These are phyloP conservation scores for Numenius phaeopus DNA, from an alignment of 2,797 vertebrate genomes.

Conservation along the genomic window DNA sequence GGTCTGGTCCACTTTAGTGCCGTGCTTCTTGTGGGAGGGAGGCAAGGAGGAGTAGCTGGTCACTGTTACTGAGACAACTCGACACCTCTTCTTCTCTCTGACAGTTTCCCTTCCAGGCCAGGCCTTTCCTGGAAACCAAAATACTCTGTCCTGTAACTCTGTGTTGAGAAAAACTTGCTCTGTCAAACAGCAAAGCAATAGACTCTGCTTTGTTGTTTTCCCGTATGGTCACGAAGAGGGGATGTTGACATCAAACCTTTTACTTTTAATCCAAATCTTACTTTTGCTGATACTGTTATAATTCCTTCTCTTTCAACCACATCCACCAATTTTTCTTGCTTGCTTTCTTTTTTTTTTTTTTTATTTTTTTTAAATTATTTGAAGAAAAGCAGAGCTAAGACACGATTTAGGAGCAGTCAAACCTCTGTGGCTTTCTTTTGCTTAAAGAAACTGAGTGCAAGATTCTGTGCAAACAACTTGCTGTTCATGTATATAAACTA, in stretches of 20 bases:
- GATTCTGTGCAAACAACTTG: not conserved
- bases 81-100: not conserved
- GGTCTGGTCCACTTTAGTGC: not conserved
- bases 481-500: not conserved
- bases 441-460: not conserved
- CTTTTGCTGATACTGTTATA: conserved; percentile 15
- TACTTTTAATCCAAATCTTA: not conserved
- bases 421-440: not conserved
- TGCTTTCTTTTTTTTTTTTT: not conserved
- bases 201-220: not conserved
- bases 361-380: not conserved
- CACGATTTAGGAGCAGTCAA: not conserved
- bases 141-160: not conserved
- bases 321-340: not conserved
- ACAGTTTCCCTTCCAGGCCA: not conserved
- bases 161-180: not conserved
- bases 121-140: not conserved
- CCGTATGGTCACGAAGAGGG: not conserved
- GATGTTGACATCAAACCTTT: not conserved
- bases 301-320: conserved; percentile 7
- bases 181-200: not conserved
- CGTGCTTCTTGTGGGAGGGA: not conserved
- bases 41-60: not conserved
- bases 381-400: conserved; percentile 7
- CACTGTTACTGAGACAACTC: not conserved